phyloP scores from a whole-genome alignment of 1,140 invertebrate genomes.

The Lasioglossum baleicum region DNA sequence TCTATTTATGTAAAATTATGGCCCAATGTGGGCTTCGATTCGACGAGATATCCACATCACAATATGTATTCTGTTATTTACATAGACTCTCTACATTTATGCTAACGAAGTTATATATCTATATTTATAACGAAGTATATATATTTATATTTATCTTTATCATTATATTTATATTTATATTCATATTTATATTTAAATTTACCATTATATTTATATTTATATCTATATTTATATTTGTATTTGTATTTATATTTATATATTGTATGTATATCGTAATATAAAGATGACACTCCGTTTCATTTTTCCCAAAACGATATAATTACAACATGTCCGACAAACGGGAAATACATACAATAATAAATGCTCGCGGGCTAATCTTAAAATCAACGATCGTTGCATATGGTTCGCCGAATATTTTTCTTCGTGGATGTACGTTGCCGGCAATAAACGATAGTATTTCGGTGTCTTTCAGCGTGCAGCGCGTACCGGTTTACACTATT shows the following conservation, averaged over 20 bases:
- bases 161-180: neutral
- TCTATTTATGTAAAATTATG: conserved; percentile 48
- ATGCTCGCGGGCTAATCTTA: conserved; percentile 13
- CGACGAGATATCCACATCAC: conserved; percentile 36
- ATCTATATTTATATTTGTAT: too few species aligned
- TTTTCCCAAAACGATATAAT: conserved; percentile 1
- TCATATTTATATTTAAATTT: too few species aligned
- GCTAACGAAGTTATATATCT: conserved; percentile 22
- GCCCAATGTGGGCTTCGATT: conserved; percentile 43
- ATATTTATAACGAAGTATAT: conserved; percentile 7
- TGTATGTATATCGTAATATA: conserved; percentile 20
- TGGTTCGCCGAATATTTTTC: neutral
- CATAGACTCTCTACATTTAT: conserved; percentile 39
- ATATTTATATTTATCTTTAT: conserved; percentile 1
- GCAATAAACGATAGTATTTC: neutral
- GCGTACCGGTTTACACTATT: neutral
- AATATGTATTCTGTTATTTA: conserved; percentile 47
- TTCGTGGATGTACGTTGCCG: neutral
- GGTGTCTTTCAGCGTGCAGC: neutral
- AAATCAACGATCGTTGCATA: conserved; percentile 29
- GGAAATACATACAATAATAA: neutral
- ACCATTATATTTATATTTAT: neutral
- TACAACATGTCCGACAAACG: conserved; percentile 18
- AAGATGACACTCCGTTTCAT: neutral
- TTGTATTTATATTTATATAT: neutral